A percentile compares a stretch with the other conserved stretches of the same genome.
These are phyloP conservation scores for Drosophila kuntzei DNA, from an alignment of 2,888 invertebrate species.

Conservation along the genomic window DNA sequence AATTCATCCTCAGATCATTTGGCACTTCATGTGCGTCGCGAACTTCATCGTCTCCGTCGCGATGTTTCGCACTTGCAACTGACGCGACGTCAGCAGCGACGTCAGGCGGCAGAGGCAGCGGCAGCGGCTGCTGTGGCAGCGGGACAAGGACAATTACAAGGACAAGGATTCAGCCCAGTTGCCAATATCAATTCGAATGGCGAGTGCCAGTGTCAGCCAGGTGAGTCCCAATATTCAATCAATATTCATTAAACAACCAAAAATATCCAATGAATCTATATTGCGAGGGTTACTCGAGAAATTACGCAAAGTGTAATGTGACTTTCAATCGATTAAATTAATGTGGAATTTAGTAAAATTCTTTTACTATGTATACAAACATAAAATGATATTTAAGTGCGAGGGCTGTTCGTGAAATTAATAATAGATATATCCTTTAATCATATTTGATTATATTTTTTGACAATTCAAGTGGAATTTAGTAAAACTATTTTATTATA, in stretches of 20 bases:
- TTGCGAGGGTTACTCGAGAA: background rate
- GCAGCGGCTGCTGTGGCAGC: slow-evolving; percentile 58
- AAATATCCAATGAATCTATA: background rate
- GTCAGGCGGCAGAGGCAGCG: slow-evolving; percentile 79
- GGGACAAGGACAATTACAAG: too few relatives aligned
- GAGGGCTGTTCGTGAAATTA: too few relatives aligned
- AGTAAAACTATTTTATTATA: too few relatives aligned
- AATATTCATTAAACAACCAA: background rate
- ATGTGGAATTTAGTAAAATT: background rate
- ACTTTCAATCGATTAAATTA: background rate
- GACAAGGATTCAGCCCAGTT: slow-evolving; percentile 82
- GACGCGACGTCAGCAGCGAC: slow-evolving; percentile 84
- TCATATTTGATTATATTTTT: too few relatives aligned
- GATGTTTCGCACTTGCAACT: slow-evolving; percentile 85
- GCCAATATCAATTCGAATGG: slow-evolving; percentile 23
- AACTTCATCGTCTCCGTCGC: slow-evolving; percentile 85
- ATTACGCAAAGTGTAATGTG: background rate
- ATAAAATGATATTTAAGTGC: too few relatives aligned
- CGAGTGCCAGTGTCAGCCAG: slow-evolving; percentile 91
- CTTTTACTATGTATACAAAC: too few relatives aligned
- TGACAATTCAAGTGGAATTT: too few relatives aligned
- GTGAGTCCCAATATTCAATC: slow-evolving; percentile 85
- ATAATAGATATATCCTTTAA: too few relatives aligned
- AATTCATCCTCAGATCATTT: slow-evolving; percentile 59
- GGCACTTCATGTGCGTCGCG: slow-evolving; percentile 82